Evolutionary conservation across 1,140 invertebrate genomes (phyloP).

Genomic region (Calosoma granatense): DNA sequence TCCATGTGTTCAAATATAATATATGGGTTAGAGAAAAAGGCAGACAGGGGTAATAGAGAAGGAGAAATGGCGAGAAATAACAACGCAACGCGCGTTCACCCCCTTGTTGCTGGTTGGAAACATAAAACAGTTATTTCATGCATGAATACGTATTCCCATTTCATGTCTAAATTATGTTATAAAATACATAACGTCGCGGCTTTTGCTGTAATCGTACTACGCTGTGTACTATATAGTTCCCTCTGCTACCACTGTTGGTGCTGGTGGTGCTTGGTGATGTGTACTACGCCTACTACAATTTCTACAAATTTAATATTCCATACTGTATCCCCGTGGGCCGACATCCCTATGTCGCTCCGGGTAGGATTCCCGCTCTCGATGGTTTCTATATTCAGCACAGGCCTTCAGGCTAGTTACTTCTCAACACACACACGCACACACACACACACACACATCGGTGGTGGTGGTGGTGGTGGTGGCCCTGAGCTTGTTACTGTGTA

Average conservation of each 20-base stretch:
- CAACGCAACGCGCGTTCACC: not conserved
- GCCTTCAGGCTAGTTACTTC: not conserved
- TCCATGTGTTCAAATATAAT: no score
- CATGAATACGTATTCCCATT: slow-evolving; percentile 7
- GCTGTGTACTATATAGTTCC: not conserved
- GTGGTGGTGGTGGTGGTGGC: no score
- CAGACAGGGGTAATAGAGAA: no score
- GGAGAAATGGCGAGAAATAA: not conserved
- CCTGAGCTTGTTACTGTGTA: no score
- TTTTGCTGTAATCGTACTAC: slow-evolving; percentile 1
- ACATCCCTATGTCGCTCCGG: not conserved
- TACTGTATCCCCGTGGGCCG: not conserved
- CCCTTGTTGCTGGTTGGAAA: not conserved
- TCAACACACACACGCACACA: no score
- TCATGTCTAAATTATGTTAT: slow-evolving; percentile 8
- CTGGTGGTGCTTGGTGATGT: not conserved
- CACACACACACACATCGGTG: no score
- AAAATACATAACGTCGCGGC: not conserved
- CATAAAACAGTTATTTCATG: slow-evolving; percentile 7
- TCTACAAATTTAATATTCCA: not conserved
- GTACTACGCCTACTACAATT: no score
- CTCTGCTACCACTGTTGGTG: no score
- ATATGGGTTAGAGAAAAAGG: no score
- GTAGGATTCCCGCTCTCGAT: not conserved
- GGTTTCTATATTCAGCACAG: not conserved